These are phyloP conservation scores for Drosophila pseudoobscura DNA, from an alignment of 1,140 invertebrate species.

Conservation along the genomic window DNA sequence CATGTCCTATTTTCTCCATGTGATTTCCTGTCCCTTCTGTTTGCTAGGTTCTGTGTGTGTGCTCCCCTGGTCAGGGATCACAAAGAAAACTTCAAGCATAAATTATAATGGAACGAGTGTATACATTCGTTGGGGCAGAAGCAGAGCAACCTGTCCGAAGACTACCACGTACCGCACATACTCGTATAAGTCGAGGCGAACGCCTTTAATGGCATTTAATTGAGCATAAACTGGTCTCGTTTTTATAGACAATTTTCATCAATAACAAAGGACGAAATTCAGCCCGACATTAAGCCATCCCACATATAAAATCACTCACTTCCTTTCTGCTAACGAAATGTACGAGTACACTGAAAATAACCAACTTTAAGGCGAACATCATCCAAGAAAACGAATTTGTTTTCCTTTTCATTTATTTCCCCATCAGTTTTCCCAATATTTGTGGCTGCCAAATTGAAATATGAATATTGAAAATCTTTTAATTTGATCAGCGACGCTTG, in stretches of 20 bases:
- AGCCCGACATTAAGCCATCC: conserved; percentile 50
- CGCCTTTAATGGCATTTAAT: conserved; percentile 69
- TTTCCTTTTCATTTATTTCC: conserved; percentile 27
- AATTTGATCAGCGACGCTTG: conserved; percentile 17
- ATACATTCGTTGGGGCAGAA: conserved; percentile 14
- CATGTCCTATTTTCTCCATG: too few species aligned
- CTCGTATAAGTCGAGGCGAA: conserved; percentile 51
- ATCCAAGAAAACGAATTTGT: conserved; percentile 16
- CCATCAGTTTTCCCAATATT: neutral
- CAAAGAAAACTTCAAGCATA: conserved; percentile 53
- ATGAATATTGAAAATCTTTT: conserved; percentile 39
- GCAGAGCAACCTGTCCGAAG: too few species aligned
- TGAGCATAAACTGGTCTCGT: conserved; percentile 60
- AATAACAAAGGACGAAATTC: conserved; percentile 56
- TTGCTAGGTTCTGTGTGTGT: neutral
- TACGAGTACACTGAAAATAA: conserved; percentile 6
- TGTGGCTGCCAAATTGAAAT: conserved; percentile 14
- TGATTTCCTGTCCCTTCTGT: too few species aligned
- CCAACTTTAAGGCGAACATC: neutral
- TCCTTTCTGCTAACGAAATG: neutral
- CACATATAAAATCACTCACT: conserved; percentile 16
- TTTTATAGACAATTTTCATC: conserved; percentile 76
- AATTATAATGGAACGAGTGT: conserved; percentile 44
- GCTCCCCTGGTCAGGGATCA: conserved; percentile 35
- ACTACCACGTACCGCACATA: conserved; percentile 39